Evolutionary conservation across 2,888 invertebrate species (phyloP).

Genomic region (Cheiracanthium punctorium): DNA sequence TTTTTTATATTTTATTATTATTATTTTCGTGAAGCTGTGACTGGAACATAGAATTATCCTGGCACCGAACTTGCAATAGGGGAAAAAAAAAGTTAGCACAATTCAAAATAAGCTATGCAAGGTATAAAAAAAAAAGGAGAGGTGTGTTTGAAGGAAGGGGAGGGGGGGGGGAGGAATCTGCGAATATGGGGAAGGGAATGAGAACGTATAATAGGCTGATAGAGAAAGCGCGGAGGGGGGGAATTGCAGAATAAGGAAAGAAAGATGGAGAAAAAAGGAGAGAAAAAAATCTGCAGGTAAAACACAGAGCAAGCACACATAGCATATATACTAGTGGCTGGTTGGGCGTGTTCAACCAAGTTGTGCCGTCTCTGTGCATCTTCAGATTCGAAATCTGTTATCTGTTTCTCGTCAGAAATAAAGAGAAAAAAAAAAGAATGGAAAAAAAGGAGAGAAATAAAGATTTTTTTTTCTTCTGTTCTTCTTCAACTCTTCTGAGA

Average conservation of each 20-base stretch:
- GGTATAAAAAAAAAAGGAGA: neutral
- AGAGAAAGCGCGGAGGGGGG: constrained; percentile 22
- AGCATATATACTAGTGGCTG: constrained; percentile 25
- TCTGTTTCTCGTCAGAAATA: constrained; percentile 44
- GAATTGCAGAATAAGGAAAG: constrained; percentile 18
- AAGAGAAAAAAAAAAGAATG: constrained; percentile 1
- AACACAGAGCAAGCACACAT: constrained; percentile 42
- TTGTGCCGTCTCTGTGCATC: constrained; percentile 47
- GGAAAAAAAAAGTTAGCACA: constrained; percentile 23
- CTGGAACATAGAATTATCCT: constrained; percentile 65
- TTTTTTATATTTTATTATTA: no score
- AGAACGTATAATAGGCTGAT: constrained; percentile 47
- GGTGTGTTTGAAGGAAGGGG: constrained; percentile 1
- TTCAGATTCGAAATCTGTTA: constrained; percentile 56
- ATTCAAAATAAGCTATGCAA: constrained; percentile 50
- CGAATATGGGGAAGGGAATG: neutral
- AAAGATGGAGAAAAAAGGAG: constrained; percentile 44
- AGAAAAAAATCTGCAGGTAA: constrained; percentile 56
- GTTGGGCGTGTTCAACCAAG: constrained; percentile 53
- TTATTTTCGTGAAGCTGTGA: constrained; percentile 17
- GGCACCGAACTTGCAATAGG: constrained; percentile 51
- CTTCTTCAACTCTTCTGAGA: constrained; percentile 12
- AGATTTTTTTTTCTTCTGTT: constrained; percentile 36
- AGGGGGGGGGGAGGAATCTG: constrained; percentile 13
- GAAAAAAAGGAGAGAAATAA: neutral